Conservation (phyloP, 2,113 vertebrate genomes). For the Ondatra zibethicus region DNA sequence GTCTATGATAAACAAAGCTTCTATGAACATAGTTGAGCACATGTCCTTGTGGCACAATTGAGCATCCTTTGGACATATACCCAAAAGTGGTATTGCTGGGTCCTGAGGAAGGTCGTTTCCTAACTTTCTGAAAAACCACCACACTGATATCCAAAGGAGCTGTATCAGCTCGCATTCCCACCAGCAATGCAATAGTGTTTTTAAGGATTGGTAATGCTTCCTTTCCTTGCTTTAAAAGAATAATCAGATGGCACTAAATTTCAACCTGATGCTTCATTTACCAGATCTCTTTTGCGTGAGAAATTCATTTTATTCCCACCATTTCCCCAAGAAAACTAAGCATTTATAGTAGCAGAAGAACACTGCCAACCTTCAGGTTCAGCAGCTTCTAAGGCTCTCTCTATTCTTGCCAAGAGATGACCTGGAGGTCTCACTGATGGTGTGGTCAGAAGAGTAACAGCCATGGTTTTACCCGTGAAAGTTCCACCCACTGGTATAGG, state of each 20-base stretch:
- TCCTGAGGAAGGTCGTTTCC: too few relatives aligned
- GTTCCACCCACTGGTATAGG: not conserved
- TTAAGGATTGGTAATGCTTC: not conserved
- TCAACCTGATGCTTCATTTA: not conserved
- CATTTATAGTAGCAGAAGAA: not conserved
- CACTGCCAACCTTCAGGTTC: not conserved
- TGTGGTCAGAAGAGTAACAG: conserved; percentile 93
- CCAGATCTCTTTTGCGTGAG: not conserved
- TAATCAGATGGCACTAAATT: conserved; percentile 8
- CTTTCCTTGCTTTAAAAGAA: not conserved
- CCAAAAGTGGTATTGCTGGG: too few relatives aligned
- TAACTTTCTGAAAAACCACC: too few relatives aligned
- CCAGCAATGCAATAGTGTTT: too few relatives aligned
- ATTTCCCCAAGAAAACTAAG: not conserved
- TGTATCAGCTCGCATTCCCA: too few relatives aligned
- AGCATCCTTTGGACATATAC: too few relatives aligned
- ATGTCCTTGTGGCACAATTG: too few relatives aligned
- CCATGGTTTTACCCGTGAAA: conserved; percentile 94
- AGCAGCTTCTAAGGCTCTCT: not conserved
- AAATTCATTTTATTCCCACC: not conserved
- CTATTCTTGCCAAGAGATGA: conserved; percentile 95
- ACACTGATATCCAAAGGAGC: too few relatives aligned
- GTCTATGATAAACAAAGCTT: too few relatives aligned
- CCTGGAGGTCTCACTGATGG: conserved; percentile 93
- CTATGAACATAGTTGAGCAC: too few relatives aligned